Conservation (phyloP, 2,797 vertebrate genomes). For the Peromyscus aztecus region DNA sequence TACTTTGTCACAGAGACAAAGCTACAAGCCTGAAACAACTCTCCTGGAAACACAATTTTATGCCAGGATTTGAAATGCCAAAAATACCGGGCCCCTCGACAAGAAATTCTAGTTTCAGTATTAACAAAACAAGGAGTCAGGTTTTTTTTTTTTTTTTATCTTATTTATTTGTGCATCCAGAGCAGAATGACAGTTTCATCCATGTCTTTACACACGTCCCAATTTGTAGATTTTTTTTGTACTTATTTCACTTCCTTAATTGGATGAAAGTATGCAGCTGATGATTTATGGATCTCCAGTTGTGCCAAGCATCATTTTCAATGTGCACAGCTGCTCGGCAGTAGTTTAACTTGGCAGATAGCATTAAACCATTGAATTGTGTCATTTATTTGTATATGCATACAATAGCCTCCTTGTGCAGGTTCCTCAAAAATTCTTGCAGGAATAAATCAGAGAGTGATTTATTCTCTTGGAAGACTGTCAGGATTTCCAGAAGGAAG, state of each 20-base stretch:
- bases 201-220: conserved; percentile 87
- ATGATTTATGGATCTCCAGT: conserved; percentile 89
- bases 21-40: conserved; percentile 5
- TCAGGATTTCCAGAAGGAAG: conserved; percentile 84
- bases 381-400: conserved; percentile 91
- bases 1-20: conserved; percentile 43
- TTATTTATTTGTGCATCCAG: conserved; percentile 81
- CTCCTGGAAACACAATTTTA: conserved; percentile 57
- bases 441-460: conserved; percentile 83
- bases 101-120: conserved; percentile 52
- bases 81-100: conserved; percentile 58
- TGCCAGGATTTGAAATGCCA: conserved; percentile 51
- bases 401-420: conserved; percentile 91
- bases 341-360: conserved; percentile 91
- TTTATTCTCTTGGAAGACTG: conserved; percentile 82
- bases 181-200: conserved; percentile 86
- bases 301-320: conserved; percentile 90
- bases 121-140: conserved; percentile 49
- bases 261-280: conserved; percentile 88
- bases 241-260: conserved; percentile 87
- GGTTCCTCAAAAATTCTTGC: conserved; percentile 86
- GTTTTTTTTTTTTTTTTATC: conserved; percentile 51
- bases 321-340: conserved; percentile 90
- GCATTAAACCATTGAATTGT: conserved; percentile 88
- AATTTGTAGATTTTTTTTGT: conserved; percentile 85